Base-by-base conservation (phyloP, 2,888 invertebrate species). In the Xylophagus ater region DNA sequence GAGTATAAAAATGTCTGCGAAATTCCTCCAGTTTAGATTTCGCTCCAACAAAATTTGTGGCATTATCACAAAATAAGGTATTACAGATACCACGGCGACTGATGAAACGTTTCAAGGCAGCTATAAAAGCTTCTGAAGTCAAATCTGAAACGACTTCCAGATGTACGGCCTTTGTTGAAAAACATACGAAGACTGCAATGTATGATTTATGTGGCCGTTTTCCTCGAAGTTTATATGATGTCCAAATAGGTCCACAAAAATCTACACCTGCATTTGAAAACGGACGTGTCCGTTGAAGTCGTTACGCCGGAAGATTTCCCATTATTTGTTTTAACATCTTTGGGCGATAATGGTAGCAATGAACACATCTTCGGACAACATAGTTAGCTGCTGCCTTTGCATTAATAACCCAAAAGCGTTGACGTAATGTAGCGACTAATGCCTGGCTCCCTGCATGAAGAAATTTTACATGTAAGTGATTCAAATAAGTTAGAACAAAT, bases 11-110 rank as follows among this genome's bases (percentile, higher is more conserved):
- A n/a, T n/a, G n/a, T n/a, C n/a, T n/a, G n/a, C n/a, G n/a, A n/a
- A n/a, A n/a, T n/a, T n/a, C n/a, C n/a, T n/a, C n/a, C n/a, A n/a
- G 6, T 23, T 23, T 23, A 9, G 23, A 8, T 23, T 23, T 23
- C 9, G 53, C 53, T 7, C 54, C 54, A 5, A 43, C 39, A 39
- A 47, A 47, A 34, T 43, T 47, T 9, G 51, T 53, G 3, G 41
- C 47, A 25, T 42, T 40, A 19, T 47, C 42, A 4, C 42, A 45
- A 35, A 39, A 45, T n/a, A 47, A 6, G 1, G 17, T 8, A 3
- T 36, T 34, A 23, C 45, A 46, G 1, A 30, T 12, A 7, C 41
- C 46, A n/a, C 47, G 38, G 5, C 47, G 32, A 5, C 36, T 17
- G 1, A 43, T 30, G 28, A 48, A 46, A 26, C 48, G 25, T 38